Evolutionary conservation across 2,888 invertebrate species (phyloP), one percentile per base, ranked within the genome.

Genomic region (Catocala sponsa): DNA sequence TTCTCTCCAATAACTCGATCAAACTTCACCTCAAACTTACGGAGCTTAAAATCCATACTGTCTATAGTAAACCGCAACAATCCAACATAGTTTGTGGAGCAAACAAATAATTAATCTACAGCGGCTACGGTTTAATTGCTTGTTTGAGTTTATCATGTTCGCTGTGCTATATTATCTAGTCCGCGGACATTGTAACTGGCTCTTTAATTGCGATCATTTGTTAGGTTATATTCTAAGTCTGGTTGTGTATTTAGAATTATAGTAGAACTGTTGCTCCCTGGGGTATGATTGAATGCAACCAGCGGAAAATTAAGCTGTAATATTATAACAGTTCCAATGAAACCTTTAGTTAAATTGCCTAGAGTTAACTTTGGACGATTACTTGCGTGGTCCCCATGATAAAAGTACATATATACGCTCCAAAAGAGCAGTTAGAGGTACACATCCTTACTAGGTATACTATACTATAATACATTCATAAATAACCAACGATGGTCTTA

Each of bases 21-120:
- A 6, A 47, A 60, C 61, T 56, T 70, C 76, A 53, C 54, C 46
- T 35, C 1, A 54, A 60, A 55, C 44, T 49, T 47, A 11, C 69
- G 64, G 63, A 50, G 41, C 15, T 59, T 67, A 73, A 74, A 74
- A 75, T 77, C 66, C 68, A 55, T 41, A 56, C 74, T 65, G 78
- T 83, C 78, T 51, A 9, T 61, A 57, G 59, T 60, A 68, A 9
- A 53, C 74, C 74, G 25, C 68, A 77, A 73, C 81, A 83, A 85
- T 84, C 78, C 81, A 72, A 78, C 80, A 71, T 83, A 84, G 89
- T 89, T 91, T 87, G 91, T 89, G 82, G 79, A 74, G 80, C 84
- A 88, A 92, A 91, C 91, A 92, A 92, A 91, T 92, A 91, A 91
- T 91, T 92, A 92, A 91, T 91, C 90, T 88, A 81, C 78, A 74